These are phyloP conservation scores for Sus cebifrons DNA, from an alignment of 2,797 vertebrate species.

Conservation along the genomic window DNA sequence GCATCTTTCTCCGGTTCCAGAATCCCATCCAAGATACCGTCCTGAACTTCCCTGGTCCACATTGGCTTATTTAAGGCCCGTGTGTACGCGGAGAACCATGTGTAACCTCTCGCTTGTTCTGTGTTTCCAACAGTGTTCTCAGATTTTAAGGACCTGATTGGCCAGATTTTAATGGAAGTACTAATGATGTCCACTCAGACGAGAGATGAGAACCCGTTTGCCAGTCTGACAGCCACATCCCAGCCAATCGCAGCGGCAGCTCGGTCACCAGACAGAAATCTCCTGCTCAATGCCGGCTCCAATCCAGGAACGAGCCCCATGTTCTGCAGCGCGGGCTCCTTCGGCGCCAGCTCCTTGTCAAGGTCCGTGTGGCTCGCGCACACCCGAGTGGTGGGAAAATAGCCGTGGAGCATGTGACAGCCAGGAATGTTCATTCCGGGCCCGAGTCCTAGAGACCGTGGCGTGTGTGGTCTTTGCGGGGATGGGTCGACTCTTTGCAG, in stretches of 20 bases:
- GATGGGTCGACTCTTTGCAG: background rate
- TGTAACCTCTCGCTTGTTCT: constrained; percentile 70
- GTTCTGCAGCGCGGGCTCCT: constrained; percentile 95
- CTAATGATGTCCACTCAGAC: constrained; percentile 99
- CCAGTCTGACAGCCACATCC: constrained; percentile 98
- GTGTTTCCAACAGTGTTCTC: constrained; percentile 94
- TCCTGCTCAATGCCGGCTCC: constrained; percentile 94
- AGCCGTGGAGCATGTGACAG: background rate
- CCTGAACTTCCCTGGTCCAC: accelerated
- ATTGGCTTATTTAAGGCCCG: background rate
- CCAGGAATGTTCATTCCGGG: accelerated
- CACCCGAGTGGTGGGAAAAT: accelerated
- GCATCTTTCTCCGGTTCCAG: background rate
- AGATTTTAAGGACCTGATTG: constrained; percentile 99
- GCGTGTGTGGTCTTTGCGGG: background rate
- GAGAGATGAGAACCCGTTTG: constrained; percentile 97
- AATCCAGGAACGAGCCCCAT: constrained; percentile 96
- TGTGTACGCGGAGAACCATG: background rate
- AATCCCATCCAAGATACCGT: background rate
- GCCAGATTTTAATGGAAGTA: constrained; percentile 99
- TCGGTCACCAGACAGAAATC: constrained; percentile 95
- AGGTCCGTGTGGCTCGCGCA: constrained; percentile 93
- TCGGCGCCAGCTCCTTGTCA: constrained; percentile 96
- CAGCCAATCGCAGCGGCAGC: constrained; percentile 96
- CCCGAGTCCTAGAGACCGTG: accelerated